These are phyloP conservation scores for Octonoba sinensis DNA, from an alignment of 2,888 invertebrate genomes.

Conservation along the genomic window DNA sequence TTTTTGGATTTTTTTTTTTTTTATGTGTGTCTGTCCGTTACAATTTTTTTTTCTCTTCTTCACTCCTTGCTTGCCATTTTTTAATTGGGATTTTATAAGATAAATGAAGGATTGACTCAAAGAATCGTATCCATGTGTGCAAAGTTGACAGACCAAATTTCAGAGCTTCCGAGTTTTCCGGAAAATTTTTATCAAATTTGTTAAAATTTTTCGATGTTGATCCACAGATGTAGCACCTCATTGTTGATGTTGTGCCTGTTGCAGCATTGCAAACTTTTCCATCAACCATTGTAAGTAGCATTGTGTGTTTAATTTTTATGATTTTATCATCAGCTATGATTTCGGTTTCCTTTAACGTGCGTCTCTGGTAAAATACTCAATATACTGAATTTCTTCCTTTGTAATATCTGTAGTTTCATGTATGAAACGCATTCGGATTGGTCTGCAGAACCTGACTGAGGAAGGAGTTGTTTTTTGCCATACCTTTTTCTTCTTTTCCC, in stretches of 20 bases:
- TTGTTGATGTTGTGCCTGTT: conserved; percentile 19
- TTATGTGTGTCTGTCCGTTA: neutral
- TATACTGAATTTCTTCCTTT: conserved; percentile 17
- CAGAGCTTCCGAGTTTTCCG: neutral
- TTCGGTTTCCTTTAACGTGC: neutral
- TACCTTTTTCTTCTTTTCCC: neutral
- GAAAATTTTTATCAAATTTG: neutral
- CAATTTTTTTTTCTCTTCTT: too few relatives aligned
- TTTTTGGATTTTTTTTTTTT: too few relatives aligned
- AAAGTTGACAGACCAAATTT: neutral
- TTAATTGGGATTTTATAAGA: too few relatives aligned
- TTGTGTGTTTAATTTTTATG: neutral
- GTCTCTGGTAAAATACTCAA: neutral
- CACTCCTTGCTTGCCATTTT: too few relatives aligned
- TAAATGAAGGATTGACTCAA: too few relatives aligned
- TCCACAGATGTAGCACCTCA: conserved; percentile 40
- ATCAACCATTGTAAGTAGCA: conserved; percentile 33
- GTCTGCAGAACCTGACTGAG: conserved; percentile 21
- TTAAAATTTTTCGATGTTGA: conserved; percentile 15
- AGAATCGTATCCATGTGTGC: too few relatives aligned
- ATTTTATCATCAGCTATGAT: neutral
- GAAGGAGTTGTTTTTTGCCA: conserved; percentile 21
- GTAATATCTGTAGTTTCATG: conserved; percentile 25
- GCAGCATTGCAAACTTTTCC: conserved; percentile 34
- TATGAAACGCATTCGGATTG: conserved; percentile 33